Percentiles rank a stretch among this genome's conserved stretches.
Conservation (phyloP, 2,888 invertebrate species). For the Siphlonurus alternatus region DNA sequence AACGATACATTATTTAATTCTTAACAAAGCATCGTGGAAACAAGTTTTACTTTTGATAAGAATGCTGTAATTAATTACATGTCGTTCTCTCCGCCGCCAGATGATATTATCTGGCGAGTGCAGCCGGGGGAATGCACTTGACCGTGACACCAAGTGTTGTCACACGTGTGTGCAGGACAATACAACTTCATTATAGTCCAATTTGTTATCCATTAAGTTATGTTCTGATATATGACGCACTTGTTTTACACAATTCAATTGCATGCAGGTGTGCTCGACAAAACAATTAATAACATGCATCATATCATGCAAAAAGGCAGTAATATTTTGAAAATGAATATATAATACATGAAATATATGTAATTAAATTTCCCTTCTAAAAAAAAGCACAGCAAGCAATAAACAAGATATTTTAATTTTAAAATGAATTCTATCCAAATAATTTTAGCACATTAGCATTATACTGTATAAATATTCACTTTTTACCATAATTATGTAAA, state of each 20-base stretch:
- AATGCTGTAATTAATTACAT: too few relatives aligned
- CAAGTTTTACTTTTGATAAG: too few relatives aligned
- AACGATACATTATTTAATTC: too few relatives aligned
- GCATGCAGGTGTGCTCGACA: too few relatives aligned
- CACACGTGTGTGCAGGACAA: too few relatives aligned
- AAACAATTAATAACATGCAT: too few relatives aligned
- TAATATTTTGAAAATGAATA: neutral
- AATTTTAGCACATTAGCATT: neutral
- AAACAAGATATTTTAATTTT: neutral
- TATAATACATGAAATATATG: neutral
- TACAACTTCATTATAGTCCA: neutral
- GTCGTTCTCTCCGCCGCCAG: too few relatives aligned
- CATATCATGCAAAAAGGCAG: too few relatives aligned
- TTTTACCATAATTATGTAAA: neutral
- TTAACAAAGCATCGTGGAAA: too few relatives aligned
- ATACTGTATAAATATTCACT: neutral
- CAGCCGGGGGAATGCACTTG: too few relatives aligned
- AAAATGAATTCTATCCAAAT: neutral
- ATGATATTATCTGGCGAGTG: too few relatives aligned
- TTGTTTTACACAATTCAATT: neutral
- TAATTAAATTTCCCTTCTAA: neutral
- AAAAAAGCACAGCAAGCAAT: neutral
- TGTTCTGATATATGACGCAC: neutral
- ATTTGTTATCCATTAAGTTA: neutral
- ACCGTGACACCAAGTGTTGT: too few relatives aligned